These are phyloP conservation scores for Horisme vitalbata DNA, from an alignment of 2,888 invertebrate genomes.

Conservation along the genomic window DNA sequence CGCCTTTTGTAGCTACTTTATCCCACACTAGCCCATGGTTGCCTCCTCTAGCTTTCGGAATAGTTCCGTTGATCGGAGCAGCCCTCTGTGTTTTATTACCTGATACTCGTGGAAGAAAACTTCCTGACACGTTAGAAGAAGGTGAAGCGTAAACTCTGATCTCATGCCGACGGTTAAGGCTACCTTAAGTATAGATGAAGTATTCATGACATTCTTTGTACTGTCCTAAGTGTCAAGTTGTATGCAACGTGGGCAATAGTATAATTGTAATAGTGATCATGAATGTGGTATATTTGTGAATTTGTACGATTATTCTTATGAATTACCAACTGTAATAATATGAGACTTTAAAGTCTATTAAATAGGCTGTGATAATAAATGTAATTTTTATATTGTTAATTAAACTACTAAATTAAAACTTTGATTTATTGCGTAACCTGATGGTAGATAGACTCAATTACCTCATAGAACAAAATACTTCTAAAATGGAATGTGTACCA, in stretches of 20 bases:
- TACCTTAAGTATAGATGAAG: constrained; percentile 28
- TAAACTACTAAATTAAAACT: too few relatives aligned
- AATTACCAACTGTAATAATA: too few relatives aligned
- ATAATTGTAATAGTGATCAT: not conserved
- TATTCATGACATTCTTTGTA: constrained; percentile 36
- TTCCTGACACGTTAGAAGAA: constrained; percentile 92
- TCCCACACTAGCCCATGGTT: constrained; percentile 81
- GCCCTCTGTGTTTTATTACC: constrained; percentile 87
- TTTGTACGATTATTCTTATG: not conserved
- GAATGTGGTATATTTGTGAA: constrained; percentile 10
- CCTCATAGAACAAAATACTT: too few relatives aligned
- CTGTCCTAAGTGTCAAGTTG: constrained; percentile 23
- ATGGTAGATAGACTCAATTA: too few relatives aligned
- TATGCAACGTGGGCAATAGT: constrained; percentile 18
- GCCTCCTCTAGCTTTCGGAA: constrained; percentile 89
- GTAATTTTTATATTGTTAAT: constrained; percentile 16
- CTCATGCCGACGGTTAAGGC: constrained; percentile 22
- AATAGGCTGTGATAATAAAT: constrained; percentile 65
- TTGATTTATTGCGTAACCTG: too few relatives aligned
- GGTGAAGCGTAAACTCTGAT: constrained; percentile 81
- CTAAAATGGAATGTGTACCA: too few relatives aligned
- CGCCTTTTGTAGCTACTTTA: constrained; percentile 91
- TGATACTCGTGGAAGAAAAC: constrained; percentile 88
- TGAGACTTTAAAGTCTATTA: constrained; percentile 39
- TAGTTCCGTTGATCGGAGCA: constrained; percentile 86